Evolutionary conservation across 2,888 invertebrate genomes (phyloP).

Genomic region (Himalopsyche kuldschensis): DNA sequence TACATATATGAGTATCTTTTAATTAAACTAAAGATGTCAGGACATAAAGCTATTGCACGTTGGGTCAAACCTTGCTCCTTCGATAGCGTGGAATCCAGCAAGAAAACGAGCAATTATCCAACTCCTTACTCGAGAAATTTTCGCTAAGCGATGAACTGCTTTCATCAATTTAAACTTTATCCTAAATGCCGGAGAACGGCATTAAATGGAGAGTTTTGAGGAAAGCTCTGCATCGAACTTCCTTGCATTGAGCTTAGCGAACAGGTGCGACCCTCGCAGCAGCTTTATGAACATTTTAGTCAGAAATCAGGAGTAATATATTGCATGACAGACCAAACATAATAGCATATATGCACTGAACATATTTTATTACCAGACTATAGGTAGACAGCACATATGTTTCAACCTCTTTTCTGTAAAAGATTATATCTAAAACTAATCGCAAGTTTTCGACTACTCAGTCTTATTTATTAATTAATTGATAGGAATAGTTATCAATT

Average conservation of each 20-base stretch:
- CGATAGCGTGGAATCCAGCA: neutral
- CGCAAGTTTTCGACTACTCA: no score
- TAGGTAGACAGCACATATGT: no score
- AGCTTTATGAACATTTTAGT: neutral
- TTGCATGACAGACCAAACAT: no score
- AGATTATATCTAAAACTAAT: no score
- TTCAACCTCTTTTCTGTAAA: no score
- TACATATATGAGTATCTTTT: no score
- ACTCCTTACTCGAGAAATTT: conserved; percentile 22
- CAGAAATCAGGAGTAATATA: neutral
- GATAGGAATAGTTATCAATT: no score
- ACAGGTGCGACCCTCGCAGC: neutral
- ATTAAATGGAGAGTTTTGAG: neutral
- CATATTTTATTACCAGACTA: no score
- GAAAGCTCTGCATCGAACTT: neutral
- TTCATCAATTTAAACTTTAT: conserved; percentile 29
- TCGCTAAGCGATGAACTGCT: conserved; percentile 8
- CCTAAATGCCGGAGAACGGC: neutral
- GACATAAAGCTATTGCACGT: no score
- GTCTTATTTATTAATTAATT: no score
- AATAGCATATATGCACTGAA: no score
- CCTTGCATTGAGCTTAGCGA: neutral
- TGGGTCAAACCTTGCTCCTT: neutral
- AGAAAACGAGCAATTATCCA: conserved; percentile 15
- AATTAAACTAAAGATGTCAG: neutral